Evolutionary conservation across 2,888 invertebrate species (phyloP).

Genomic region (Orthosia cruda): DNA sequence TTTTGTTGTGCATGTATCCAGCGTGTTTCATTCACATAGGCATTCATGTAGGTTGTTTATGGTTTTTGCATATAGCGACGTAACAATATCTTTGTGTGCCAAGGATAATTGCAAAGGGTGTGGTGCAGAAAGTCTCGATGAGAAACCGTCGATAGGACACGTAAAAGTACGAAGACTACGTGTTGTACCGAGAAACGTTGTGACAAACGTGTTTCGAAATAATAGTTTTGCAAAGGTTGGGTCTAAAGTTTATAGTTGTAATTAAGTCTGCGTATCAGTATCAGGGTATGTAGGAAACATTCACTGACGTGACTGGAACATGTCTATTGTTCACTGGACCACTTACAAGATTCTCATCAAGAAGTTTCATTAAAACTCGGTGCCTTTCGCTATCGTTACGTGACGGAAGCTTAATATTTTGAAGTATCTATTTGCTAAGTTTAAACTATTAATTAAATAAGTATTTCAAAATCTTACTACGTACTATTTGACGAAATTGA

Average conservation of each 20-base stretch:
- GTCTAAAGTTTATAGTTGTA: slow-evolving; percentile 44
- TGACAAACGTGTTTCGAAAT: slow-evolving; percentile 59
- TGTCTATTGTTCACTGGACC: slow-evolving; percentile 15
- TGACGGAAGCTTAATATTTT: neutral
- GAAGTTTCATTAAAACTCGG: slow-evolving; percentile 24
- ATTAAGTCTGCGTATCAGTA: slow-evolving; percentile 23
- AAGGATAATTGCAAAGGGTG: slow-evolving; percentile 74
- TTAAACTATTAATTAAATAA: neutral
- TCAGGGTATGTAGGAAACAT: slow-evolving; percentile 12
- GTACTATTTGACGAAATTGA: neutral
- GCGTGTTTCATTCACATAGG: slow-evolving; percentile 30
- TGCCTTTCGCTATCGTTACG: slow-evolving; percentile 7
- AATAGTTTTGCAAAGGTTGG: slow-evolving; percentile 47
- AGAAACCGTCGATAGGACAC: slow-evolving; percentile 68
- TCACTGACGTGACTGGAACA: slow-evolving; percentile 24
- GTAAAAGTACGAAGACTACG: slow-evolving; percentile 53
- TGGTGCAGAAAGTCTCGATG: slow-evolving; percentile 67
- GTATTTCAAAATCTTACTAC: too few species aligned
- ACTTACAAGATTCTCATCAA: slow-evolving; percentile 11
- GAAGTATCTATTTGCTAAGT: neutral
- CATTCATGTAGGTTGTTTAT: slow-evolving; percentile 46
- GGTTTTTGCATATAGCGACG: slow-evolving; percentile 39
- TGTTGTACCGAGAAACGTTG: slow-evolving; percentile 45
- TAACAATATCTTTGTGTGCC: slow-evolving; percentile 68
- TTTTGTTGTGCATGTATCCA: slow-evolving; percentile 53